Base-by-base conservation (phyloP, 2,113 vertebrate genomes). In the Istiophorus platypterus region DNA sequence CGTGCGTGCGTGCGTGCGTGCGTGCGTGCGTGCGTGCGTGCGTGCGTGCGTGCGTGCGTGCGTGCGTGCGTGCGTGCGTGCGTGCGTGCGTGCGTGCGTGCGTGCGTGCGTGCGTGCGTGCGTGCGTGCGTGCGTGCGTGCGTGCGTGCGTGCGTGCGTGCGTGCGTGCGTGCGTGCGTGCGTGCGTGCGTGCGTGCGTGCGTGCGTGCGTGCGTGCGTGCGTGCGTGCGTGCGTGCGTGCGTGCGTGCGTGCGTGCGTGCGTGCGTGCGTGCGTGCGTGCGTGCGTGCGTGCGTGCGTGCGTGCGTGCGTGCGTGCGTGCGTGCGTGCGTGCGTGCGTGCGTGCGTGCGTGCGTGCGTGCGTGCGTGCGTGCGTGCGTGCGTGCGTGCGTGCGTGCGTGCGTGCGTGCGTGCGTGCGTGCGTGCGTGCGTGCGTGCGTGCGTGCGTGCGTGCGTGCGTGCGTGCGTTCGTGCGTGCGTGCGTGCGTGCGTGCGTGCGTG, bases 1-100 rank as follows among this genome's bases (percentile, higher is more conserved):
- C n/a, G n/a, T n/a, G n/a, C n/a, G n/a, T n/a, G n/a, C n/a, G n/a
- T 67, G 72, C 67, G 37, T 75, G 83, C 72, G 67, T 85, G 82
- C 20, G 14, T 78, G 83, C 37, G 54, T 57, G 78, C 57, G 86
- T 83, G 85, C 64, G 31, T 34, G 31, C 6, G 31, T 34, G 31
- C 6, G 31, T 3, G 3, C 6, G 31, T 34, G 31, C 31, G 31
- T n/a, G n/a, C n/a, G n/a, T n/a, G n/a, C n/a, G n/a, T n/a, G n/a
- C n/a, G n/a, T 67, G 72, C 67, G 37, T 75, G 83, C 72, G 67
- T 85, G 82, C 20, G 14, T 78, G 83, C 37, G 54, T 57, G 78
- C 57, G 86, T 83, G 85, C 64, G 31, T 34, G 31, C 6, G 31
- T 34, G 31, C 6, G 31, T 3, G 3, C 6, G 31, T 34, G 31